Conservation (phyloP, 2,888 invertebrate species). For the Meteorus colon region DNA sequence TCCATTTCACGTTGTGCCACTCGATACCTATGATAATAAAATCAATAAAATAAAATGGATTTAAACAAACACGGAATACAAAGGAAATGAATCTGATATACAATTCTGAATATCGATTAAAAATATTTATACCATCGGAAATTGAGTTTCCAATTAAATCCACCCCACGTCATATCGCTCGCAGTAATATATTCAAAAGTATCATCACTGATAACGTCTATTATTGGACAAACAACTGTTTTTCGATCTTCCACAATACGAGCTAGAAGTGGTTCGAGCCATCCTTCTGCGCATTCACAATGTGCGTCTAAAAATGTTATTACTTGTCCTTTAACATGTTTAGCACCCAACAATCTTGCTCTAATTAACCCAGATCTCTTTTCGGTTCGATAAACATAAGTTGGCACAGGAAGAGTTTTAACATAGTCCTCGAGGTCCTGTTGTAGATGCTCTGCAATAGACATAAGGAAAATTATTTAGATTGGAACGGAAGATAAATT, state of each 20-base stretch:
- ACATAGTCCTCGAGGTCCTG: slow-evolving; percentile 92
- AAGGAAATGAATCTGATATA: neutral
- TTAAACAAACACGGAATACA: slow-evolving; percentile 6
- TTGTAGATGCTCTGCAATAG: slow-evolving; percentile 86
- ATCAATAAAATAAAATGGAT: slow-evolving; percentile 26
- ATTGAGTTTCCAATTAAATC: slow-evolving; percentile 99
- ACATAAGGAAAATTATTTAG: slow-evolving; percentile 29
- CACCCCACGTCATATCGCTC: slow-evolving; percentile 99
- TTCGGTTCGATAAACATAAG: slow-evolving; percentile 90
- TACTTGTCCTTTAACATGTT: slow-evolving; percentile 92
- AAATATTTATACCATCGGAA: slow-evolving; percentile 90
- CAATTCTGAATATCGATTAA: neutral
- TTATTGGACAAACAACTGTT: slow-evolving; percentile 97
- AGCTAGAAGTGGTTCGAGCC: slow-evolving; percentile 95
- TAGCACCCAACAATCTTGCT: slow-evolving; percentile 94
- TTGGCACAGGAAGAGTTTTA: slow-evolving; percentile 87
- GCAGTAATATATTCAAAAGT: slow-evolving; percentile 99
- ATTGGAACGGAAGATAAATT: neutral
- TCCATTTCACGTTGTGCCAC: slow-evolving; percentile 98
- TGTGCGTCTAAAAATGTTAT: slow-evolving; percentile 98
- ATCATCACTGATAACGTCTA: slow-evolving; percentile 99
- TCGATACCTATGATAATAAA: slow-evolving; percentile 83
- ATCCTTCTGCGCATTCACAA: slow-evolving; percentile 99
- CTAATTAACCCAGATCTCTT: slow-evolving; percentile 96
- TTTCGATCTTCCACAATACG: slow-evolving; percentile 94